Evolutionary conservation across 2,113 vertebrate genomes (phyloP).

Genomic region (Heliornis fulica): DNA sequence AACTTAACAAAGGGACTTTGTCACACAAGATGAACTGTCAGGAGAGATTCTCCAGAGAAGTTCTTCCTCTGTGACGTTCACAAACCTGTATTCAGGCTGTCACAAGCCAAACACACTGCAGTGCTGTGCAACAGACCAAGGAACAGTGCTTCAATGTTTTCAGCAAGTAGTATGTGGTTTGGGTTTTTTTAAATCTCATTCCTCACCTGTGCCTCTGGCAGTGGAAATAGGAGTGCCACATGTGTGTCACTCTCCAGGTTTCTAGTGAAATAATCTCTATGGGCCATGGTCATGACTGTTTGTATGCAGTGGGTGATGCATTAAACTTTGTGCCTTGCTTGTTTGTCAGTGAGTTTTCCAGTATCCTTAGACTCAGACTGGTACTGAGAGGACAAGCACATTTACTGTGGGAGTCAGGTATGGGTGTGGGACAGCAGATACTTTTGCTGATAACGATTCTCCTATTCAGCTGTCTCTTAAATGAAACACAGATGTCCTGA

Average conservation of each 20-base stretch:
- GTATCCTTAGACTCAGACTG: neutral
- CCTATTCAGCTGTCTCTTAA: neutral
- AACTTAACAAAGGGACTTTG: neutral
- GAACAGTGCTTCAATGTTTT: neutral
- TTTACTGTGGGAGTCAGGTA: neutral
- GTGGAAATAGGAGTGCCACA: neutral
- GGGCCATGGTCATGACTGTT: neutral
- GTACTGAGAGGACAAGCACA: neutral
- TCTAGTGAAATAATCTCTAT: neutral
- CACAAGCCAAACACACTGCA: neutral
- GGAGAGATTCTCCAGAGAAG: neutral
- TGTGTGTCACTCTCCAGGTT: fast-evolving
- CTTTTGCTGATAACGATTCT: neutral
- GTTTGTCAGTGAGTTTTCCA: neutral
- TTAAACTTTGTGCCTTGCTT: neutral
- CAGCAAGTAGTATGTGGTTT: neutral
- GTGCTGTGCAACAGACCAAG: neutral
- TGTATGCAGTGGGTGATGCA: fast-evolving
- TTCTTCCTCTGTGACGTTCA: neutral
- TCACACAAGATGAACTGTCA: neutral
- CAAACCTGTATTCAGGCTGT: neutral
- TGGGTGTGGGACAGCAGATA: neutral
- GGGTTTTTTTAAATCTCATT: neutral
- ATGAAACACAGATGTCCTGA: neutral
- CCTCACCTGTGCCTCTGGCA: neutral